Conservation (phyloP, 2,113 vertebrate species). For the Prolemur simus region DNA sequence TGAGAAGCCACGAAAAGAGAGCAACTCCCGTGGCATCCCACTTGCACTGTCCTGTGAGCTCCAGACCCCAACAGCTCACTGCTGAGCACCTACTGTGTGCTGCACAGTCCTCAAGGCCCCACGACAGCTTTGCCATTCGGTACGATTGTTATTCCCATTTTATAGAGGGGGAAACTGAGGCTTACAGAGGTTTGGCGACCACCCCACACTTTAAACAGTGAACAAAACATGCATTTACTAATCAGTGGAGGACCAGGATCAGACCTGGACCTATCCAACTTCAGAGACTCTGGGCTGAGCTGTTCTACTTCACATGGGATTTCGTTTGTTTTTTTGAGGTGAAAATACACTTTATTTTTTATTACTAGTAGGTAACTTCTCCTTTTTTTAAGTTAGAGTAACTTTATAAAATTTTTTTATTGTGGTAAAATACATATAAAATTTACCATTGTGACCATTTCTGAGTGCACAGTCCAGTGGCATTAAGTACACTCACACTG, state of each 20-base stretch:
- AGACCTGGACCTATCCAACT: rapidly evolving
- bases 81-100: rapidly evolving
- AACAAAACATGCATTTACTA: too few relatives aligned
- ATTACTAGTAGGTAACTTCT: neutral
- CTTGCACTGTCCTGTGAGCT: neutral
- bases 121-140: rapidly evolving
- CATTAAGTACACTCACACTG: neutral
- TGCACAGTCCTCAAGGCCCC: neutral
- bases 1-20: rapidly evolving
- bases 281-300: rapidly evolving
- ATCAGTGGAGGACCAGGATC: rapidly evolving
- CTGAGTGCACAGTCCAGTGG: too few relatives aligned
- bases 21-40: too few relatives aligned
- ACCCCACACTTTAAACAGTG: rapidly evolving
- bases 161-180: neutral
- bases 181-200: neutral
- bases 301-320: neutral
- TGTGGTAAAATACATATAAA: neutral
- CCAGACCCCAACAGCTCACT: neutral
- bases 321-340: neutral
- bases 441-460: too few relatives aligned
- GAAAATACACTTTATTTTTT: neutral
- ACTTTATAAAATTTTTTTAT: neutral
- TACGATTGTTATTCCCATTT: rapidly evolving
- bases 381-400: neutral